Evolutionary conservation across 2,888 invertebrate genomes (phyloP).

Genomic region (Drosophila nr. perissopoda): DNA sequence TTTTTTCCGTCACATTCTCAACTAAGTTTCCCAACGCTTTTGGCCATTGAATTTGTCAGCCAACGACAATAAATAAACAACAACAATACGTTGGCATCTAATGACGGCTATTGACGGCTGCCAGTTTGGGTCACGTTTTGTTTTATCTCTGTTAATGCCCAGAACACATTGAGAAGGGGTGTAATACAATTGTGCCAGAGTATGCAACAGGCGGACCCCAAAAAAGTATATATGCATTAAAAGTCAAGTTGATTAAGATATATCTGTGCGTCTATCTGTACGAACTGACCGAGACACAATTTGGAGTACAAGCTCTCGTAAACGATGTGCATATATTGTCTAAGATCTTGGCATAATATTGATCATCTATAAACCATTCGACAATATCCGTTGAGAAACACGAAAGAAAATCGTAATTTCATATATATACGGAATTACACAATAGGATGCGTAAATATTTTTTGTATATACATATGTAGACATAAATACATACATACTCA

Average conservation of each 20-base stretch:
- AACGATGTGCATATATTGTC: neutral
- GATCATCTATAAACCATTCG: too few relatives aligned
- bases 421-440: neutral
- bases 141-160: conserved; percentile 13
- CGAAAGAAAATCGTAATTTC: neutral
- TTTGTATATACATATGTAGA: neutral
- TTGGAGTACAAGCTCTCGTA: neutral
- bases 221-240: neutral
- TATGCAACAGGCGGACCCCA: neutral
- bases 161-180: neutral
- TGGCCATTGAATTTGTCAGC: conserved; percentile 63
- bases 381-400: neutral
- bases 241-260: neutral
- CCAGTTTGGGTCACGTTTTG: conserved; percentile 46
- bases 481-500: neutral
- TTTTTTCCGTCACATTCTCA: conserved; percentile 68
- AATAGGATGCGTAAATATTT: neutral
- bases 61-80: conserved; percentile 30
- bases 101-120: conserved; percentile 53
- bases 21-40: conserved; percentile 62
- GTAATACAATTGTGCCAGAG: neutral
- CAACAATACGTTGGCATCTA: conserved; percentile 47
- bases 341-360: neutral
- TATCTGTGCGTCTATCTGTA: neutral
- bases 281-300: rapidly evolving